A percentile compares a stretch with the other conserved stretches of the same genome.
These are phyloP conservation scores for Manis pentadactyla DNA, from an alignment of 2,797 vertebrate genomes.

Conservation along the genomic window DNA sequence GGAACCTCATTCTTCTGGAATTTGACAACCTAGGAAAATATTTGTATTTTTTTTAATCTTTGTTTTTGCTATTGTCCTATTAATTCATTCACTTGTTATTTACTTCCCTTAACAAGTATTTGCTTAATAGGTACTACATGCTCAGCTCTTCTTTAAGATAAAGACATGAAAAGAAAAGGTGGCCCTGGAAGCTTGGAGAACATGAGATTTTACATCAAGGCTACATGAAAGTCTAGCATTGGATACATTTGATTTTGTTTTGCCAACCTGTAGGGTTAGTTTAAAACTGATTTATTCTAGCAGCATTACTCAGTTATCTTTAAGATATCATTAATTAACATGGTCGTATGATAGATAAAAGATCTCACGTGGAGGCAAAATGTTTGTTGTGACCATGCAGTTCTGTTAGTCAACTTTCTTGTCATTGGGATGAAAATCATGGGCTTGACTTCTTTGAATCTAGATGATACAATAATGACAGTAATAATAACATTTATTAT, in stretches of 20 bases:
- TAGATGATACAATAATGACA: neutral
- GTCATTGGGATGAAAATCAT: neutral
- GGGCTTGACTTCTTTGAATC: neutral
- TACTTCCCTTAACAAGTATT: neutral
- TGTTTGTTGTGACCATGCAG: neutral
- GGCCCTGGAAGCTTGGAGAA: neutral
- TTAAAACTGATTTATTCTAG: neutral
- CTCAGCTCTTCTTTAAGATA: neutral
- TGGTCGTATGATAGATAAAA: neutral
- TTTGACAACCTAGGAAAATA: conserved; percentile 48
- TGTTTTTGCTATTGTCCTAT: conserved; percentile 3
- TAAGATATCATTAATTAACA: neutral
- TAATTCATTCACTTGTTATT: neutral
- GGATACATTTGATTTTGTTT: neutral
- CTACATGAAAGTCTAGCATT: neutral
- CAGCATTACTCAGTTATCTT: neutral
- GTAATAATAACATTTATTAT: neutral
- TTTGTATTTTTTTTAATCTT: neutral
- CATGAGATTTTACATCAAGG: neutral
- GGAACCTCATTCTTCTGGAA: conserved; percentile 1
- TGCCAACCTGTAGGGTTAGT: neutral
- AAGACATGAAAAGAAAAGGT: neutral
- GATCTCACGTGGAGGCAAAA: neutral
- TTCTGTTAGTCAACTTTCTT: neutral
- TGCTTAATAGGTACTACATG: neutral